Conservation (phyloP, 1,140 invertebrate species). For the Hyles euphorbiae region DNA sequence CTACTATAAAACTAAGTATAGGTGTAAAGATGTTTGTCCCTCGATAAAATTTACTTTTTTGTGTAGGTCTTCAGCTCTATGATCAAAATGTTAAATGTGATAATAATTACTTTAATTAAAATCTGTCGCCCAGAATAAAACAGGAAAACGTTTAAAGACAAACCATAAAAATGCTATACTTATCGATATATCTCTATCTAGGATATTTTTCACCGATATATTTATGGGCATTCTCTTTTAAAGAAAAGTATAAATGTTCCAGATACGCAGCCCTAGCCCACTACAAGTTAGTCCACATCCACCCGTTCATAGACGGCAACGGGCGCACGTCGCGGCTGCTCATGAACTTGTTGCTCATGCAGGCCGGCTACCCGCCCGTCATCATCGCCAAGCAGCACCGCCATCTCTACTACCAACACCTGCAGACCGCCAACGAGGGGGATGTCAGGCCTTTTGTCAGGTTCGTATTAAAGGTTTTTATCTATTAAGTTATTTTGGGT, state of each 20-base stretch:
- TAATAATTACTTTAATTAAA: too few species aligned
- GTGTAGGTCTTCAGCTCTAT: too few species aligned
- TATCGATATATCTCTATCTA: too few species aligned
- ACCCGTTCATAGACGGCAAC: conserved; percentile 96
- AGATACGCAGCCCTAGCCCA: conserved; percentile 95
- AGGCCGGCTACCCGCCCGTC: conserved; percentile 97
- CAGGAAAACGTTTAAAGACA: too few species aligned
- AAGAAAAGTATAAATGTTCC: conserved; percentile 15
- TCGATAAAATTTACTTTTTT: too few species aligned
- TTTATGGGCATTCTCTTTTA: not conserved
- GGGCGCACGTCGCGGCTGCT: conserved; percentile 94
- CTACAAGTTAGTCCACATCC: conserved; percentile 97
- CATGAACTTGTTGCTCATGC: conserved; percentile 99
- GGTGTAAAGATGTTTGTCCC: too few species aligned
- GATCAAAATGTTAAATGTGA: too few species aligned
- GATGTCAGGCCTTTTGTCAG: conserved; percentile 95
- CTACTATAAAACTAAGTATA: too few species aligned
- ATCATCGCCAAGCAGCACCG: conserved; percentile 94
- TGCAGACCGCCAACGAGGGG: conserved; percentile 93
- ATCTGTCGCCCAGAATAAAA: too few species aligned
- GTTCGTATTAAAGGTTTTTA: conserved; percentile 16
- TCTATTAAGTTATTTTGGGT: too few species aligned
- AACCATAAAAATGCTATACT: too few species aligned
- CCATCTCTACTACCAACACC: conserved; percentile 88
- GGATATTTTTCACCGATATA: not conserved